Evolutionary conservation across 30 jellyfish, hydroid and myxozoan genomes (phyloP), one percentile per base, ranked within the genome.

Genomic region (Aurelia aurita): DNA sequence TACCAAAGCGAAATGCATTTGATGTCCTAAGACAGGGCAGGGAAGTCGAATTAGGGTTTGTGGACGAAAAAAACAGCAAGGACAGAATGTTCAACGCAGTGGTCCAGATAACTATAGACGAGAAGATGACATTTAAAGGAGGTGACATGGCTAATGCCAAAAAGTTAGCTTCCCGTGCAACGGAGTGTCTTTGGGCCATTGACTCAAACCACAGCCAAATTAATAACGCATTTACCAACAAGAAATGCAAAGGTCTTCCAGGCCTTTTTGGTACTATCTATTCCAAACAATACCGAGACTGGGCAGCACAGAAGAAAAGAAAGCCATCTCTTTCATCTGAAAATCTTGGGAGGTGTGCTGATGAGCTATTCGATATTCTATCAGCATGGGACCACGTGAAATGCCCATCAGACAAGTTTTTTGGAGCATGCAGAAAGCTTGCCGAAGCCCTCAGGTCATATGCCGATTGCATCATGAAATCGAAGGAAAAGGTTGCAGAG

Each of bases 131-230:
- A n/a, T n/a, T n/a, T n/a, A n/a, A n/a, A n/a, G n/a, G n/a, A 65
- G 77, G 77, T 19, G 77, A 28, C 77, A 65, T 65, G 77, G 49
- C 10, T 65, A 65, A 65, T 65, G 54, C 54, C 21, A 65, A 28
- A 65, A 65, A 28, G 18, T 28, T 65, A 28, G 47, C 54, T 65
- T 28, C 20, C 21, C 84, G 22, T 9, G 44, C 39, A 5, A 10
- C 84, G 39, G 69, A 71, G 31, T 71, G 84, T 71, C 69, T 71
- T 6, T 71, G 84, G 84, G 84, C 66, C 32, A 71, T 71, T 10
- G 84, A 32, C 27, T 32, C 27, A 15, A 71, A 71, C 69, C 84
- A 71, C 32, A 49, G 44, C 74, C 28, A 71, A 71, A 39, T 71
- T 5, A 71, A 71, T 39, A 39, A 5, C 9, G 84, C 84, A 13